phyloP scores from a whole-genome alignment of 92 coral and sea anemone species.

The Epizoanthus stellaris region DNA sequence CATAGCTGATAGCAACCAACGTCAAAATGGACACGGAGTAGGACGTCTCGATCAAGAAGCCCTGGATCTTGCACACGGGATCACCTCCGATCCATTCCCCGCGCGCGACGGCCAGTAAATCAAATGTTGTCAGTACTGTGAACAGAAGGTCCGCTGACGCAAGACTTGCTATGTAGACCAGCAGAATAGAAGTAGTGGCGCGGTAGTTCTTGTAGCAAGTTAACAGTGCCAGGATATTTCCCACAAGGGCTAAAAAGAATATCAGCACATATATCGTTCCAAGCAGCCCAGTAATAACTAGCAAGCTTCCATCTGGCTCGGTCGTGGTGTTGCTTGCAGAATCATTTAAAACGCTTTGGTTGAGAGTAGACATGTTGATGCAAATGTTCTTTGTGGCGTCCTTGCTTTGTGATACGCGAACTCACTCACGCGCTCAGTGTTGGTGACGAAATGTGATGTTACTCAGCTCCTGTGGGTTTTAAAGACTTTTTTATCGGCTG shows the following conservation, averaged over 20 bases:
- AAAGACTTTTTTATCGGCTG: too few species aligned
- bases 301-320: not conserved
- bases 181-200: constrained; percentile 74
- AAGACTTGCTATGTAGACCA: constrained; percentile 82
- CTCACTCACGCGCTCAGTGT: not conserved
- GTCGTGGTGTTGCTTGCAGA: constrained; percentile 14
- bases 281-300: constrained; percentile 15
- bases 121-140: constrained; percentile 71
- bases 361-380: constrained; percentile 2
- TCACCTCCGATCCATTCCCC: constrained; percentile 83
- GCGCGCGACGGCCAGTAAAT: constrained; percentile 63
- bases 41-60: constrained; percentile 77
- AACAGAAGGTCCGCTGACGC: constrained; percentile 84
- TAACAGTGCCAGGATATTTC: constrained; percentile 71
- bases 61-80: constrained; percentile 80
- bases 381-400: not conserved
- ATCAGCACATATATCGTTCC: constrained; percentile 15
- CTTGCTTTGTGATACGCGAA: not conserved
- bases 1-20: constrained; percentile 85
- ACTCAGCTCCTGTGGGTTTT: not conserved
- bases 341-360: not conserved
- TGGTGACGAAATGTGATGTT: not conserved
- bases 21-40: constrained; percentile 85
- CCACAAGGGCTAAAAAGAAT: constrained; percentile 16
- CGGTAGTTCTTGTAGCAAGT: constrained; percentile 88